Percentiles rank a stretch among this genome's conserved stretches.
These are phyloP conservation scores for Poecilia velifera DNA, from an alignment of 2,797 vertebrate species.

Conservation along the genomic window DNA sequence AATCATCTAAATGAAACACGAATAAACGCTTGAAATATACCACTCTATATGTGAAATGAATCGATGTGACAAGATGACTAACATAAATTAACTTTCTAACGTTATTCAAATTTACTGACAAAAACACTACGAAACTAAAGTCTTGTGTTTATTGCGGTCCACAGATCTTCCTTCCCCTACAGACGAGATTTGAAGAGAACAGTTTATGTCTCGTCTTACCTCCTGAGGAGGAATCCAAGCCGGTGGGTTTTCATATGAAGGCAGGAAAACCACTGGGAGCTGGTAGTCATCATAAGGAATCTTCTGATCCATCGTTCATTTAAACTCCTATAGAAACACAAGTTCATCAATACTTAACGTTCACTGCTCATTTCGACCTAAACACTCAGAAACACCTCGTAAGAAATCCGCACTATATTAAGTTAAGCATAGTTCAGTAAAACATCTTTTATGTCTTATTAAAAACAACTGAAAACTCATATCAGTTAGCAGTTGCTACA, in stretches of 20 bases:
- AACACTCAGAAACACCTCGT: neutral
- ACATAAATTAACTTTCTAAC: neutral
- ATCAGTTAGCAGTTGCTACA: neutral
- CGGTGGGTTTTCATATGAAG: conserved; percentile 94
- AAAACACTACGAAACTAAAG: neutral
- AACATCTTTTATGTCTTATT: neutral
- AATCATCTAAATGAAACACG: neutral
- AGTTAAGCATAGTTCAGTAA: neutral
- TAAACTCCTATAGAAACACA: conserved; percentile 5
- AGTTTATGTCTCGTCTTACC: conserved; percentile 64
- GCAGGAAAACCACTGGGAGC: conserved; percentile 92
- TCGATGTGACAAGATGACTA: neutral
- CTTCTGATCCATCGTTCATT: conserved; percentile 85
- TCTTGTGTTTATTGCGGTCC: neutral
- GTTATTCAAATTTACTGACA: neutral
- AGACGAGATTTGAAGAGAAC: neutral
- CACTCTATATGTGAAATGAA: neutral
- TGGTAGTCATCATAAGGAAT: conserved; percentile 92
- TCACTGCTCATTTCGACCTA: neutral
- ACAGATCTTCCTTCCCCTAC: neutral
- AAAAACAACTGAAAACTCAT: neutral
- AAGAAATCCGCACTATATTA: neutral
- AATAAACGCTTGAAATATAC: neutral
- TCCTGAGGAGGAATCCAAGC: conserved; percentile 94
- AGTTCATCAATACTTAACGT: neutral